phyloP scores from a whole-genome alignment of 2,888 invertebrate species.

The Drosophila lutescens region DNA sequence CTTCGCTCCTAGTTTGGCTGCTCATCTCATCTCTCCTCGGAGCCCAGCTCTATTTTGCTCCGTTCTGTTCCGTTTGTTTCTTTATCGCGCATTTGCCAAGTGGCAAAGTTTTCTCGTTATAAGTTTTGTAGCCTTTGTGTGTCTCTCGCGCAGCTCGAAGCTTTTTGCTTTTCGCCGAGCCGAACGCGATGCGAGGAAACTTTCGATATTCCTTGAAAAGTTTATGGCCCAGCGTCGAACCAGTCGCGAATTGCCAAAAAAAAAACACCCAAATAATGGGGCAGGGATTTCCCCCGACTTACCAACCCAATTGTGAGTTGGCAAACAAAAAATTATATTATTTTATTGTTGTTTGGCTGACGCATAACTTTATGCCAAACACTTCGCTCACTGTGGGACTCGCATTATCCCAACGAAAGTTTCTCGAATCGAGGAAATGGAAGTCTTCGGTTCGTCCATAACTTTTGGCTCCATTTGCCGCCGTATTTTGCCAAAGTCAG shows the following conservation, averaged over 20 bases:
- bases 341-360: conserved; percentile 78
- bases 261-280: conserved; percentile 13
- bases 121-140: conserved; percentile 83
- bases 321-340: conserved; percentile 70
- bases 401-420: conserved; percentile 69
- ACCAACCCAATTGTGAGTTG: conserved; percentile 37
- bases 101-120: conserved; percentile 85
- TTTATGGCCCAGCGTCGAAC: conserved; percentile 62
- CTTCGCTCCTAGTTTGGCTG: conserved; percentile 61
- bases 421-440: conserved; percentile 50
- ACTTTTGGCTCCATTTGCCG: conserved; percentile 73
- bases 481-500: conserved; percentile 53
- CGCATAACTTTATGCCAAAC: conserved; percentile 77
- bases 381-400: conserved; percentile 56
- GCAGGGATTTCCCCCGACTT: conserved; percentile 11
- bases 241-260: conserved; percentile 38
- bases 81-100: conserved; percentile 84
- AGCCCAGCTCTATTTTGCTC: conserved; percentile 15
- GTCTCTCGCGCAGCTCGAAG: conserved; percentile 74
- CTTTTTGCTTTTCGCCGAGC: conserved; percentile 35
- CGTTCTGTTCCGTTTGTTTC: conserved; percentile 72
- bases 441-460: conserved; percentile 54
- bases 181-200: conserved; percentile 61
- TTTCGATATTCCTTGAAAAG: conserved; percentile 81
- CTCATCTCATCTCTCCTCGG: conserved; percentile 25